phyloP scores from a whole-genome alignment of 2,797 vertebrate species.

The Nannoperca australis region DNA sequence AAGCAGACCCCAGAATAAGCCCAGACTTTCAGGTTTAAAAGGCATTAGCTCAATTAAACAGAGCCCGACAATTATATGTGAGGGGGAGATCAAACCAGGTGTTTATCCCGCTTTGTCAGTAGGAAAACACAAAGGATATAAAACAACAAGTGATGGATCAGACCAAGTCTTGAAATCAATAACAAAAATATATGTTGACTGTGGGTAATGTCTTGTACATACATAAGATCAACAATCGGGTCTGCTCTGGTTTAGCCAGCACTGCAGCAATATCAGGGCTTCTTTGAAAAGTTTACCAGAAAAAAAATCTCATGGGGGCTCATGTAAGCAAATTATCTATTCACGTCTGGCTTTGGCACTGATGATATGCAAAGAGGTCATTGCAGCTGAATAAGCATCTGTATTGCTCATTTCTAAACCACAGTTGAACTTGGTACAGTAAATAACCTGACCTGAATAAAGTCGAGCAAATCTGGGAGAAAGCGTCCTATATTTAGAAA shows the following conservation, averaged over 20 bases:
- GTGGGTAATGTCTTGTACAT: background rate
- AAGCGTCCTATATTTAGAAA: slow-evolving; percentile 78
- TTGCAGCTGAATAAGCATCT: slow-evolving; percentile 71
- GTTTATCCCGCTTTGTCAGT: slow-evolving; percentile 61
- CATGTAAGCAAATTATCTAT: slow-evolving; percentile 45
- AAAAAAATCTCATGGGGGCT: slow-evolving; percentile 20
- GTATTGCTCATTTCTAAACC: slow-evolving; percentile 68
- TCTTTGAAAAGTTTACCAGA: slow-evolving; percentile 7
- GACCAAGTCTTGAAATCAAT: slow-evolving; percentile 46
- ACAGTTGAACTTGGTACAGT: slow-evolving; percentile 79
- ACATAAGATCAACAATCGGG: background rate
- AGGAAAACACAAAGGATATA: slow-evolving; percentile 39
- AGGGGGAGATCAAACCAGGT: slow-evolving; percentile 58
- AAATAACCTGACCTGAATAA: slow-evolving; percentile 84
- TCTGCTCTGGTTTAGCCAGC: background rate
- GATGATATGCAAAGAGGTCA: slow-evolving; percentile 70
- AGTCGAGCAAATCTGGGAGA: slow-evolving; percentile 75
- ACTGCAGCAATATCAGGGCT: background rate
- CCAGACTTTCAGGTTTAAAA: slow-evolving; percentile 47
- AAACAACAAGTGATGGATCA: slow-evolving; percentile 19
- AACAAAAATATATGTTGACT: slow-evolving; percentile 38
- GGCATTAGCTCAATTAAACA: slow-evolving; percentile 56
- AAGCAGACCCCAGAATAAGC: slow-evolving; percentile 61
- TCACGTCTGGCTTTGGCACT: slow-evolving; percentile 51
- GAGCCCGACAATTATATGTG: slow-evolving; percentile 63